Conservation (phyloP, 2,113 vertebrate species). For the Calidris pugnax region DNA sequence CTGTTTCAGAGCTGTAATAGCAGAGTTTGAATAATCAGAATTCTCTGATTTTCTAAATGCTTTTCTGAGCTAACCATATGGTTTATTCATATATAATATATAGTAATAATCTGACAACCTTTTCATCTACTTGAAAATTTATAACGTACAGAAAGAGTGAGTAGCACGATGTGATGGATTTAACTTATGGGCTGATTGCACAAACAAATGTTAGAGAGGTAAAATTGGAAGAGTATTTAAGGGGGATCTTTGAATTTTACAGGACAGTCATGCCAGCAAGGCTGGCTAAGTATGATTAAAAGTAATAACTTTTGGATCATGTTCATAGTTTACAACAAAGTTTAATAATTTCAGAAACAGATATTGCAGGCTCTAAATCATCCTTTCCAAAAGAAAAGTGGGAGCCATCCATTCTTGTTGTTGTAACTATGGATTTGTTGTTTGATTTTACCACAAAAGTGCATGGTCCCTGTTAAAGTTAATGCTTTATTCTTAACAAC, state of each 20-base stretch:
- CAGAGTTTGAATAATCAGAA: neutral
- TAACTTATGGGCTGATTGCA: neutral
- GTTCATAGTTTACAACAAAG: neutral
- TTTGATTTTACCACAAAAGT: neutral
- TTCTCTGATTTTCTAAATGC: neutral
- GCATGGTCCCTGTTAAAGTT: neutral
- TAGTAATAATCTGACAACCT: neutral
- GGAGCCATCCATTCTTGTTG: neutral
- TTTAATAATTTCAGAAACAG: neutral
- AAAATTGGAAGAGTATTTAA: neutral
- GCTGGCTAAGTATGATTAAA: neutral
- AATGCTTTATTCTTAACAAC: neutral
- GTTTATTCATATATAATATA: neutral
- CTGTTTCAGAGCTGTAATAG: neutral
- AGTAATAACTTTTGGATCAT: neutral
- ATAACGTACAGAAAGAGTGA: neutral
- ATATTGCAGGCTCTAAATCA: neutral
- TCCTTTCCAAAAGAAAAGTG: neutral
- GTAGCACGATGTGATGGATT: neutral
- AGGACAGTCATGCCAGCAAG: neutral
- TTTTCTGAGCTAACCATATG: neutral
- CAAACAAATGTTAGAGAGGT: neutral
- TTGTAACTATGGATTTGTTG: neutral
- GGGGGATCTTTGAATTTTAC: neutral
- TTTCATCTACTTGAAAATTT: neutral